phyloP scores from a whole-genome alignment of 2,888 invertebrate species.

The Drosophila nigricruria region DNA sequence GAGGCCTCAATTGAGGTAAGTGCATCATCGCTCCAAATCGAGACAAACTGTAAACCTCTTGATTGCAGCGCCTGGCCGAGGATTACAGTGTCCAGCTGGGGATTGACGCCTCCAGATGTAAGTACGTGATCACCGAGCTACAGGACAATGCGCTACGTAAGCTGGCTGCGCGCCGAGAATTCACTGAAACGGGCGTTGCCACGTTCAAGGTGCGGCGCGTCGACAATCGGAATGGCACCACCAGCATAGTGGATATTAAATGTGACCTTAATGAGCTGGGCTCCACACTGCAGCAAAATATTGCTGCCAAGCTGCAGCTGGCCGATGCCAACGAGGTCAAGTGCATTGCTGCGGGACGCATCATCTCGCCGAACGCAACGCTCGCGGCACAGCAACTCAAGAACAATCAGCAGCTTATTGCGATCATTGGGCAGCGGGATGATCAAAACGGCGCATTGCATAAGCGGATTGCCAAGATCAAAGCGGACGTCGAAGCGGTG shows the following conservation, averaged over 20 bases:
- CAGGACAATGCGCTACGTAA: slow-evolving; percentile 88
- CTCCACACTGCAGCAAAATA: slow-evolving; percentile 86
- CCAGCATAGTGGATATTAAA: slow-evolving; percentile 87
- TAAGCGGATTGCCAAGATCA: slow-evolving; percentile 86
- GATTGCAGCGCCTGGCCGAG: slow-evolving; percentile 88
- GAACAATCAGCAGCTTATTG: slow-evolving; percentile 90
- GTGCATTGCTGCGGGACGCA: slow-evolving; percentile 89
- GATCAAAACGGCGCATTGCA: slow-evolving; percentile 87
- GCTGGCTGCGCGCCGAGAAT: slow-evolving; percentile 89
- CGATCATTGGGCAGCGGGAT: slow-evolving; percentile 85
- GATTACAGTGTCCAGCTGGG: slow-evolving; percentile 86
- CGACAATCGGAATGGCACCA: slow-evolving; percentile 85
- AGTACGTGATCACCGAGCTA: slow-evolving; percentile 58
- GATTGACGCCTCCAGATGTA: slow-evolving; percentile 73
- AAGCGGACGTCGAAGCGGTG: slow-evolving; percentile 87
- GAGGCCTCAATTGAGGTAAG: slow-evolving; percentile 84
- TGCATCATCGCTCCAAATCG: neutral
- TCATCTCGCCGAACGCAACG: slow-evolving; percentile 86
- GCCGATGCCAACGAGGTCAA: slow-evolving; percentile 87
- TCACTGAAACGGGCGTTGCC: slow-evolving; percentile 89
- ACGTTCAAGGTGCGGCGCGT: slow-evolving; percentile 90
- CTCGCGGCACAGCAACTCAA: slow-evolving; percentile 88
- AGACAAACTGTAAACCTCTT: neutral
- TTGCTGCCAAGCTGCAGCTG: slow-evolving; percentile 86
- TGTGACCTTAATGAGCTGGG: slow-evolving; percentile 87